A percentile compares a stretch with the other conserved stretches of the same genome.
Evolutionary conservation across 2,797 vertebrate genomes (phyloP).

Genomic region (Novumbra hubbsi): DNA sequence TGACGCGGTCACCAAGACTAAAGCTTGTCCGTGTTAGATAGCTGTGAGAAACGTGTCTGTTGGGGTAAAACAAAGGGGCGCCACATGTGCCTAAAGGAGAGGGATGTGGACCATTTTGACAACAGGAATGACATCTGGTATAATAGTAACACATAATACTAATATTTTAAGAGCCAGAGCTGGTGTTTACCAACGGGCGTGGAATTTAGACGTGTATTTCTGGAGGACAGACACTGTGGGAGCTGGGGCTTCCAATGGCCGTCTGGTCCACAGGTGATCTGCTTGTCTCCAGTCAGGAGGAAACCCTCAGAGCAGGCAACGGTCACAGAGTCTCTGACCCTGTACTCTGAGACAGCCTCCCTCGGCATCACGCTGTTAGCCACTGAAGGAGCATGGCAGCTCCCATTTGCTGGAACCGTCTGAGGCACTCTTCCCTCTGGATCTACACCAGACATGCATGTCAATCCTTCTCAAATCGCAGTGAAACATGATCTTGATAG

Average conservation of each 20-base stretch:
- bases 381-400: constrained; percentile 16
- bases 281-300: constrained; percentile 10
- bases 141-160: background rate
- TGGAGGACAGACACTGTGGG: constrained; percentile 13
- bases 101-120: background rate
- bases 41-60: background rate
- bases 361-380: constrained; percentile 8
- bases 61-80: constrained; percentile 5
- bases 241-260: constrained; percentile 17
- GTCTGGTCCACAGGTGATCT: constrained; percentile 18
- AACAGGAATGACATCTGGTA: background rate
- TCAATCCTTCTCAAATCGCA: no score
- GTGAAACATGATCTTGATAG: no score
- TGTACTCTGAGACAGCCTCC: constrained; percentile 6
- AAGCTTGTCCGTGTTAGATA: constrained; percentile 12
- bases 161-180: background rate
- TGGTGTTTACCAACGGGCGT: background rate
- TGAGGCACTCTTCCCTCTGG: background rate
- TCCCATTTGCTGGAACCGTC: background rate
- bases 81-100: constrained; percentile 11
- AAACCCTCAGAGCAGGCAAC: constrained; percentile 17
- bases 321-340: constrained; percentile 8
- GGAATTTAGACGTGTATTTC: background rate
- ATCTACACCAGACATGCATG: background rate
- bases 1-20: background rate